Evolutionary conservation across 2,797 vertebrate genomes (phyloP).

Genomic region (Anabas testudineus): DNA sequence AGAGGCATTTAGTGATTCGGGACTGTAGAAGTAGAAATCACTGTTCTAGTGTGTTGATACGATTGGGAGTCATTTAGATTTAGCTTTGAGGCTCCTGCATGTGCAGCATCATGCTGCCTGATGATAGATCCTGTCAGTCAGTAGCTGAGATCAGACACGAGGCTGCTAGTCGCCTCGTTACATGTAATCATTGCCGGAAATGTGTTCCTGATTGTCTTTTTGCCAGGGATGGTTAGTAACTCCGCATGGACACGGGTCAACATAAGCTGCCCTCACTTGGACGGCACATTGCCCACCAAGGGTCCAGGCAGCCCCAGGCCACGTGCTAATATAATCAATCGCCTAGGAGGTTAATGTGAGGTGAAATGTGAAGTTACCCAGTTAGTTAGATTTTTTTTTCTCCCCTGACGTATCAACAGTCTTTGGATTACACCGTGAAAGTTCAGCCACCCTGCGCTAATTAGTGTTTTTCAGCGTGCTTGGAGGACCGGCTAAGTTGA

Average conservation of each 20-base stretch:
- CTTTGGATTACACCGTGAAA: constrained; percentile 43
- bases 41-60: constrained; percentile 32
- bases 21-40: constrained; percentile 18
- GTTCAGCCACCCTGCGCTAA: constrained; percentile 33
- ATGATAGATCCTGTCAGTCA: constrained; percentile 31
- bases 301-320: constrained; percentile 33
- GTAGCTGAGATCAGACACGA: constrained; percentile 42
- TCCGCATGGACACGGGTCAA: constrained; percentile 17
- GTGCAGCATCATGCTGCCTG: constrained; percentile 13
- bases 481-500: constrained; percentile 4
- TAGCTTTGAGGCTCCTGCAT: constrained; percentile 24
- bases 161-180: constrained; percentile 43
- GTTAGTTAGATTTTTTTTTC: constrained; percentile 57
- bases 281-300: constrained; percentile 16
- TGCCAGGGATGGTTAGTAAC: constrained; percentile 20
- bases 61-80: constrained; percentile 10
- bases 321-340: constrained; percentile 57
- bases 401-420: constrained; percentile 49
- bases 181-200: constrained; percentile 30
- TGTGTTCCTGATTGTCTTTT: constrained; percentile 19
- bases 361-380: constrained; percentile 56
- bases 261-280: constrained; percentile 11
- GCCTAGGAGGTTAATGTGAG: constrained; percentile 44
- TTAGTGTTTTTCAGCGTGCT: constrained; percentile 32
- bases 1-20: constrained; percentile 9